phyloP scores from a whole-genome alignment of 2,797 vertebrate species.

The Champsocephalus gunnari region DNA sequence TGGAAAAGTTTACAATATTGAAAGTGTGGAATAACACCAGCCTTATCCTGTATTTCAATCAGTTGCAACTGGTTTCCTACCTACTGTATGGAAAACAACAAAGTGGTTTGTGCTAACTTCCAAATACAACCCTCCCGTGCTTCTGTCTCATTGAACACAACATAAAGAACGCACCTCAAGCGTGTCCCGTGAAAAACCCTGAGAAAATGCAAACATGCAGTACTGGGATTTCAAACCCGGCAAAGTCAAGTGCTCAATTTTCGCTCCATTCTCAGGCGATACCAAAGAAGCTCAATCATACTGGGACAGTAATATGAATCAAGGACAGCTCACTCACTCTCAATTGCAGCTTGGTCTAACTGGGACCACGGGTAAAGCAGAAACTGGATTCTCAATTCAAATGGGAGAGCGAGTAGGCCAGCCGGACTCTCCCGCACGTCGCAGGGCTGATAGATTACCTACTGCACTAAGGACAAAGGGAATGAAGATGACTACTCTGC shows the following conservation, averaged over 20 bases:
- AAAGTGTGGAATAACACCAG: background rate
- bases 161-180: constrained; percentile 66
- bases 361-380: constrained; percentile 78
- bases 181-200: constrained; percentile 71
- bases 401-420: constrained; percentile 85
- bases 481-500: constrained; percentile 89
- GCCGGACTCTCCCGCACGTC: constrained; percentile 84
- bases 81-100: constrained; percentile 21
- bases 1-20: constrained; percentile 1
- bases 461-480: constrained; percentile 88
- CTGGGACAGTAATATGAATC: constrained; percentile 84
- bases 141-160: constrained; percentile 58
- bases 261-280: constrained; percentile 80
- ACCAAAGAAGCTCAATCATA: constrained; percentile 87
- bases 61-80: constrained; percentile 19
- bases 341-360: constrained; percentile 84
- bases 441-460: constrained; percentile 86
- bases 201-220: constrained; percentile 79
- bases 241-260: constrained; percentile 87
- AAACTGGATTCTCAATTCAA: constrained; percentile 87
- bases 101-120: constrained; percentile 42
- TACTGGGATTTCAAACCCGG: constrained; percentile 76
- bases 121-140: constrained; percentile 33
- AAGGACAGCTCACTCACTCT: constrained; percentile 89
- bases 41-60: constrained; percentile 10